Evolutionary conservation across 2,888 invertebrate species (phyloP).

Genomic region (Lepidonotus clava): DNA sequence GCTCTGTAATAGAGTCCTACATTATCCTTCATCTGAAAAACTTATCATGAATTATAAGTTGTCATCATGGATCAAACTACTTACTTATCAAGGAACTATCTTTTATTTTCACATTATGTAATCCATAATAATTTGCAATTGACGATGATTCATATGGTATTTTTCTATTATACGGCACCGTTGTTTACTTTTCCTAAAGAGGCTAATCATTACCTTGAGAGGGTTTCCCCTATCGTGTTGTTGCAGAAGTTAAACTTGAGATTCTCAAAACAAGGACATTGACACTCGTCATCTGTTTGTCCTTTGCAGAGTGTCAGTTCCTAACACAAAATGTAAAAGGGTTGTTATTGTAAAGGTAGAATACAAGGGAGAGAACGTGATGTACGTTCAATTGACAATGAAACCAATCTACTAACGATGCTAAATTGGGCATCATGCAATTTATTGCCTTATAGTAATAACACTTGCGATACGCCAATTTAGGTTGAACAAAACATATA

Average conservation of each 20-base stretch:
- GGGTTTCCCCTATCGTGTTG: neutral
- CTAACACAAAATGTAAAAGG: neutral
- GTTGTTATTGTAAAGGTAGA: neutral
- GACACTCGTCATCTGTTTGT: neutral
- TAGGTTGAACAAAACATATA: neutral
- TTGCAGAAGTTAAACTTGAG: constrained; percentile 27
- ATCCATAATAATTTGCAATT: neutral
- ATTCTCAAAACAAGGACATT: neutral
- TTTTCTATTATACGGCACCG: neutral
- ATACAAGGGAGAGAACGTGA: neutral
- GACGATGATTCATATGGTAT: neutral
- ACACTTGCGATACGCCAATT: neutral
- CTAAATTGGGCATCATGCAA: neutral
- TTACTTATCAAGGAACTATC: neutral
- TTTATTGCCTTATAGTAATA: neutral
- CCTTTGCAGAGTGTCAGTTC: neutral
- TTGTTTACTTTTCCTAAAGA: too few species aligned
- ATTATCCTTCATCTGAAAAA: too few species aligned
- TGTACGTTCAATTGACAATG: neutral
- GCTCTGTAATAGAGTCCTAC: too few species aligned
- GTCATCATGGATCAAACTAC: neutral
- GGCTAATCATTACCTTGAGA: neutral
- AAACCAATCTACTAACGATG: neutral
- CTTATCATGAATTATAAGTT: neutral
- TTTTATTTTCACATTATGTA: neutral